Evolutionary conservation across 2,888 invertebrate species (phyloP), one percentile per base, ranked within the genome.

Genomic region (Stenoptilia bipunctidactyla): DNA sequence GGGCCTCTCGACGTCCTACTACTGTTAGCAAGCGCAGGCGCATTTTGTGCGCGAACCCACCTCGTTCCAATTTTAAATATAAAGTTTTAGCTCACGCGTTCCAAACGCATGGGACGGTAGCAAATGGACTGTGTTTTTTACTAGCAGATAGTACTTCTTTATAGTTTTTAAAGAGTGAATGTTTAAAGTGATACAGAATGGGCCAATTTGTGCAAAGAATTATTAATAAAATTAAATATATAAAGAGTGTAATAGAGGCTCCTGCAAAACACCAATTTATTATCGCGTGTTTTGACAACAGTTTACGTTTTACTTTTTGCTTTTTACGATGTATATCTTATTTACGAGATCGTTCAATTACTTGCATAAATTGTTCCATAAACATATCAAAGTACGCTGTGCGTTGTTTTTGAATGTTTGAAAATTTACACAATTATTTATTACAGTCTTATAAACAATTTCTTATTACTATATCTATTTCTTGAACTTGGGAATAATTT

Each of bases 1-100:
- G 86, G 91, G 91, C 82, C 87, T 90, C 68, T 90, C 88, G 66
- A 89, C 88, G 77, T 89, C 89, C 75, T 90, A 90, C 86, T 90
- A 90, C 86, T 91, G 91, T 86, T 90, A 89, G 86, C 84, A 63
- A 60, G 56, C 64, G 64, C 54, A 8, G 8, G 20, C 20, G 20
- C 30, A 30, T 4, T 61, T 63, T 66, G 61, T 20, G 20, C 20
- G 20, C 20, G 20, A 64, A 63, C 76, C 76, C 80, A 75, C 79
- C 77, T 75, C 64, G 70, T 72, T 74, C 69, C 70, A 70, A 66
- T 71, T 66, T 58, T 65, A 63, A 58, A 62, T 60, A 58, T 56
- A 53, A 60, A 64, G 57, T 57, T 58, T 63, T 63, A 66, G 59
- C 61, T 62, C 59, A 64, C 62, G 30, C 61, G 56, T 56, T 61